Percentiles rank a stretch among this genome's conserved stretches.
Conservation (phyloP, 2,113 vertebrate species). For the human (Homo sapiens) region GRCh38 chr12:128365001-128365500, state of each 20-base stretch:
- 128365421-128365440: no score
- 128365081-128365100: fast-evolving
- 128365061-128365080: not conserved
- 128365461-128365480: no score
- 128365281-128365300: fast-evolving
- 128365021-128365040: no score
- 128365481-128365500: not conserved
- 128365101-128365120: not conserved
- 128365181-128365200: not conserved
- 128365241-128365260: not conserved
- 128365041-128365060: no score
- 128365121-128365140: no score
- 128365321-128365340: not conserved
- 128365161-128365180: fast-evolving
- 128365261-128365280: fast-evolving
- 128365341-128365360: fast-evolving
- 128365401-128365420: not conserved
- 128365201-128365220: not conserved
- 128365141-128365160: fast-evolving
- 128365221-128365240: not conserved
- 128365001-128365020: not conserved
- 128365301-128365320: not conserved
- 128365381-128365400: fast-evolving
- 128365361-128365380: fast-evolving
- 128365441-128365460: no score